phyloP scores from a whole-genome alignment of 2,797 vertebrate species.

The Holocentrus rufus region DNA sequence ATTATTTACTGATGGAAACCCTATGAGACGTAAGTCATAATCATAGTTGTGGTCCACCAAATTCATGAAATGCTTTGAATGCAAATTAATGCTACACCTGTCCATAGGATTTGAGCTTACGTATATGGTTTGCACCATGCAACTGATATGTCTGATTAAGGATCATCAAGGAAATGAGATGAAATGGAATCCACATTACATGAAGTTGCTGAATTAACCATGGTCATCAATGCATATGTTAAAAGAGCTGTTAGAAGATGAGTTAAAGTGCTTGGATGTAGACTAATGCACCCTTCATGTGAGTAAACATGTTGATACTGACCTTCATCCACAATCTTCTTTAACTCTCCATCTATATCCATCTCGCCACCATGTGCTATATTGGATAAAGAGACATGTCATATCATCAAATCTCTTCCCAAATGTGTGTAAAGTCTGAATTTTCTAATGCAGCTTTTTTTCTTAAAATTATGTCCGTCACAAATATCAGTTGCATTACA shows the following conservation, averaged over 20 bases:
- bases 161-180: constrained; percentile 23
- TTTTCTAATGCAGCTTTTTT: no score
- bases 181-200: constrained; percentile 8
- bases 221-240: constrained; percentile 32
- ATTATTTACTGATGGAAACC: background rate
- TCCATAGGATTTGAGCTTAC: background rate
- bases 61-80: constrained; percentile 3
- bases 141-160: constrained; percentile 11
- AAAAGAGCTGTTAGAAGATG: constrained; percentile 37
- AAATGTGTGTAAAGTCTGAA: background rate
- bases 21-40: background rate
- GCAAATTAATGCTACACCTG: background rate
- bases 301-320: constrained; percentile 56
- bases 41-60: background rate
- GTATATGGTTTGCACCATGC: constrained; percentile 55
- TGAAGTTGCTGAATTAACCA: constrained; percentile 18
- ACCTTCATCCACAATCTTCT: constrained; percentile 85
- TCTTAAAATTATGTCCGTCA: no score
- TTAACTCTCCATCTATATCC: constrained; percentile 78
- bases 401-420: background rate
- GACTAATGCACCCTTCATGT: background rate
- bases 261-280: constrained; percentile 11
- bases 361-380: constrained; percentile 67
- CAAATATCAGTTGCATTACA: no score
- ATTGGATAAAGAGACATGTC: constrained; percentile 4